Conservation (phyloP, 1,140 invertebrate genomes). For the Drosophila rhopaloa region DNA sequence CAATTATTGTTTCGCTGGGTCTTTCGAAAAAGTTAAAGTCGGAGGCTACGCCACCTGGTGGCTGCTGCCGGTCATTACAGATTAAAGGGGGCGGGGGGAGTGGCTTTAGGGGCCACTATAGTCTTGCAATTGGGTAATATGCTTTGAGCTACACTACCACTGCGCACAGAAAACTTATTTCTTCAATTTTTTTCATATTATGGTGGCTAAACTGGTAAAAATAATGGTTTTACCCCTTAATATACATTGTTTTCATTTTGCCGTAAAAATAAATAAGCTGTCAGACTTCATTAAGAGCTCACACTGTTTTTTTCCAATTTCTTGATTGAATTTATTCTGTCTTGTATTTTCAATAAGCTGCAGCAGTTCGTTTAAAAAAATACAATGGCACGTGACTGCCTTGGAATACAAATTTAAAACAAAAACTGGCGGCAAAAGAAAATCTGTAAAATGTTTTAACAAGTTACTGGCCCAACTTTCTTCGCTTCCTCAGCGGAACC, state of each 20-base stretch:
- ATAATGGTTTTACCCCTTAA: too few relatives aligned
- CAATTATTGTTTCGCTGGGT: conserved; percentile 47
- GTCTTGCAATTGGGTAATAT: conserved; percentile 60
- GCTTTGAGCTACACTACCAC: conserved; percentile 39
- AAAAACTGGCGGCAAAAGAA: conserved; percentile 22
- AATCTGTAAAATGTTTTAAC: conserved; percentile 60
- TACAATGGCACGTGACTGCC: conserved; percentile 70
- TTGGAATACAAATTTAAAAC: conserved; percentile 33
- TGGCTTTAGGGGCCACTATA: background rate
- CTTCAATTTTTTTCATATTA: too few relatives aligned
- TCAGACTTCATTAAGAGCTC: conserved; percentile 8
- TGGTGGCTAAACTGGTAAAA: too few relatives aligned
- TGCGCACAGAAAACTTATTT: background rate
- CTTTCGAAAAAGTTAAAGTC: conserved; percentile 18
- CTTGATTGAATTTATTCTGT: conserved; percentile 48
- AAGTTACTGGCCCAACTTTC: conserved; percentile 56
- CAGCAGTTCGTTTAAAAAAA: conserved; percentile 36
- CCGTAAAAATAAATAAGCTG: too few relatives aligned
- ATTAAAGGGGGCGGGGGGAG: conserved; percentile 11
- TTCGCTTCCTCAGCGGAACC: conserved; percentile 28
- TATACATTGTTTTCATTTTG: too few relatives aligned
- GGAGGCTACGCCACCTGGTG: conserved; percentile 35
- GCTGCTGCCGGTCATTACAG: conserved; percentile 53
- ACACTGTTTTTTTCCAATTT: conserved; percentile 1
- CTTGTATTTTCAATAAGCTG: conserved; percentile 56